Percentiles rank a stretch among this genome's conserved stretches.
phyloP scores from a whole-genome alignment of 1,140 invertebrate species.

The Drosophila tristis region DNA sequence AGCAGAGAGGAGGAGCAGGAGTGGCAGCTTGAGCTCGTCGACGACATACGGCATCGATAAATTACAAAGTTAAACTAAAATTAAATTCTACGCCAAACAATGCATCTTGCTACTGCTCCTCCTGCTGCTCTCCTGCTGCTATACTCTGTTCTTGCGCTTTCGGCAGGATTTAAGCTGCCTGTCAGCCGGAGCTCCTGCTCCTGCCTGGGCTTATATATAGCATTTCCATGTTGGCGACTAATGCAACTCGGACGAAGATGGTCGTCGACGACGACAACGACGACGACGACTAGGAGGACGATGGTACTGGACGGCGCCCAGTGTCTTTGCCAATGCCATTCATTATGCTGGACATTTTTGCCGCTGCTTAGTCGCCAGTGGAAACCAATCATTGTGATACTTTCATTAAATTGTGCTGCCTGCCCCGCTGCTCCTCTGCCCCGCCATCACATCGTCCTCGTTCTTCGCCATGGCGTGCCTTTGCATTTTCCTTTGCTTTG shows the following conservation, averaged over 20 bases:
- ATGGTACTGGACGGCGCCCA: slow-evolving; percentile 61
- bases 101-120: slow-evolving; percentile 66
- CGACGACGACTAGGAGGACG: slow-evolving; percentile 51
- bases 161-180: slow-evolving; percentile 81
- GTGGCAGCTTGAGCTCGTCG: slow-evolving; percentile 48
- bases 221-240: slow-evolving; percentile 82
- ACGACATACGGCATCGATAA: slow-evolving; percentile 82
- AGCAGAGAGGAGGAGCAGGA: slow-evolving; percentile 4
- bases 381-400: slow-evolving; percentile 83
- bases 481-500: slow-evolving; percentile 9
- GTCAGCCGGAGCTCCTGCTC: slow-evolving; percentile 63
- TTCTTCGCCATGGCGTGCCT: too few species aligned
- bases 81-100: slow-evolving; percentile 83
- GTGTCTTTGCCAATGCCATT: slow-evolving; percentile 78
- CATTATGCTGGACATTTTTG: slow-evolving; percentile 81
- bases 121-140: slow-evolving; percentile 18
- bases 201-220: slow-evolving; percentile 70
- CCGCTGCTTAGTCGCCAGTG: slow-evolving; percentile 74
- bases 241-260: slow-evolving; percentile 66
- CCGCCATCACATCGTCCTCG: not conserved
- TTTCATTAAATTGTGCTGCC: slow-evolving; percentile 72
- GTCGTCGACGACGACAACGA: slow-evolving; percentile 43
- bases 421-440: slow-evolving; percentile 3
- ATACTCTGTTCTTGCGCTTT: slow-evolving; percentile 53
- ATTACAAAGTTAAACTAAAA: slow-evolving; percentile 83